Evolutionary conservation across 2,797 vertebrate genomes (phyloP), one percentile per base, ranked within the genome.

Genomic region (Labeo calbasu): DNA sequence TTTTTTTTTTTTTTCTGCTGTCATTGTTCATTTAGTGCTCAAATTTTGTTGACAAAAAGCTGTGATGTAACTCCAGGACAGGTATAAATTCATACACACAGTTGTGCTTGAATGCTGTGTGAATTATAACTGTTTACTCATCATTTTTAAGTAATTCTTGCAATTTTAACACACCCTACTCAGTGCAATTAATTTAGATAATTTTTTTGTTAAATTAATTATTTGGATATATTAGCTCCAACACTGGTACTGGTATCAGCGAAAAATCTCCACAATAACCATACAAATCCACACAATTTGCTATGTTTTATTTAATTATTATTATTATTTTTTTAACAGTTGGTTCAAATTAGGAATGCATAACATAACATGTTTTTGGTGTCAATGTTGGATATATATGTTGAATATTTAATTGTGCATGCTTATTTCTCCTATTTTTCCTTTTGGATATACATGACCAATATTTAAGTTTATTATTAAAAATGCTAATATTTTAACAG

Each of bases 1-100:
- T 59, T 46, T 32, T 48, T 53, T 55, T 32, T 48, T 53, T 55
- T 48, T 53, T 55, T 84, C 73, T 77, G 73, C 21, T 43, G 77
- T 66, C 17, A 28, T 32, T 79, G 10, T 82, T 79, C 43, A 53
- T 75, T 79, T 55, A 69, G 70, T 77, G 69, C 32, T 48, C 5
- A 78, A 25, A 23, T 59, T 40, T 71, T 3, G 12, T 75, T 21
- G 13, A 10, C n/a, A 23, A 59, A 14, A 53, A 25, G 59, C 25
- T 57, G 53, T 78, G 32, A 55, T 40, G 23, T 25, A 63, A 61
- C 63, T 71, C 21, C 50, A 19, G 28, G 65, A 77, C 46, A 2
- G 51, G 40, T 82, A 59, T 72, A 80, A 46, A 82, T 86, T 59
- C 73, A 61, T 1, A 85, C 25, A 71, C 68, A 61, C 23, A 4